These are phyloP conservation scores for Amniataba percoides DNA, from an alignment of 2,797 vertebrate species.

Conservation along the genomic window DNA sequence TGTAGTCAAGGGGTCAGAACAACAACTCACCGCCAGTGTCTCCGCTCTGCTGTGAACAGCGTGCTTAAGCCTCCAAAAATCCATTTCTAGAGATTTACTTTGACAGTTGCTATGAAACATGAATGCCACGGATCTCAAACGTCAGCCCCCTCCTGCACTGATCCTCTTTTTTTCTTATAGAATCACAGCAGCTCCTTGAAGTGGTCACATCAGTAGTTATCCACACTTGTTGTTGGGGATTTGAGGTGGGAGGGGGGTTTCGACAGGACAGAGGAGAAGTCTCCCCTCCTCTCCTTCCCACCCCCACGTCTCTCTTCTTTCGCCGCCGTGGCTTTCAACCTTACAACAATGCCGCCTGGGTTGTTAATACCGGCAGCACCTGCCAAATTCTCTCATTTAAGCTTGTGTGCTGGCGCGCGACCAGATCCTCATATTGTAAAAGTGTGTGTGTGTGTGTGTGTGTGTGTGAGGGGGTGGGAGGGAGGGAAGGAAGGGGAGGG, in stretches of 20 bases:
- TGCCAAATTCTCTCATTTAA: slow-evolving; percentile 64
- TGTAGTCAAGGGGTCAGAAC: slow-evolving; percentile 53
- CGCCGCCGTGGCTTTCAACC: slow-evolving; percentile 37
- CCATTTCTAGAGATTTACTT: slow-evolving; percentile 48
- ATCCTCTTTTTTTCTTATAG: slow-evolving; percentile 18
- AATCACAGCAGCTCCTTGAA: slow-evolving; percentile 47
- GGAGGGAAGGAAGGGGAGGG: too few species aligned
- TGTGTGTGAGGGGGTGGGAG: too few species aligned
- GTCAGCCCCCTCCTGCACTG: slow-evolving; percentile 31
- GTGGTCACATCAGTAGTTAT: slow-evolving; percentile 52
- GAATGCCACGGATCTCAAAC: slow-evolving; percentile 41
- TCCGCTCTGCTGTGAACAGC: slow-evolving; percentile 35
- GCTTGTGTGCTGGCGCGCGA: slow-evolving; percentile 44
- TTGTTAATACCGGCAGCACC: slow-evolving; percentile 50
- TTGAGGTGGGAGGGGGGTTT: too few species aligned
- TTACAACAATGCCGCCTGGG: slow-evolving; percentile 37
- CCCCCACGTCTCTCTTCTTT: not conserved
- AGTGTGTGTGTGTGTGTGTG: not conserved
- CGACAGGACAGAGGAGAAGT: slow-evolving; percentile 11
- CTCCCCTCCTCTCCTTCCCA: slow-evolving; percentile 25
- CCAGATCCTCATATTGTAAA: slow-evolving; percentile 47
- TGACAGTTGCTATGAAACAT: slow-evolving; percentile 58
- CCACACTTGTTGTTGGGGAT: slow-evolving; percentile 1
- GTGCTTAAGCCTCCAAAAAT: slow-evolving; percentile 39
- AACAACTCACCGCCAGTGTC: slow-evolving; percentile 48